A percentile compares a stretch with the other conserved stretches of the same genome.
phyloP scores from a whole-genome alignment of 1,140 invertebrate genomes.

The Hyphantria cunea region DNA sequence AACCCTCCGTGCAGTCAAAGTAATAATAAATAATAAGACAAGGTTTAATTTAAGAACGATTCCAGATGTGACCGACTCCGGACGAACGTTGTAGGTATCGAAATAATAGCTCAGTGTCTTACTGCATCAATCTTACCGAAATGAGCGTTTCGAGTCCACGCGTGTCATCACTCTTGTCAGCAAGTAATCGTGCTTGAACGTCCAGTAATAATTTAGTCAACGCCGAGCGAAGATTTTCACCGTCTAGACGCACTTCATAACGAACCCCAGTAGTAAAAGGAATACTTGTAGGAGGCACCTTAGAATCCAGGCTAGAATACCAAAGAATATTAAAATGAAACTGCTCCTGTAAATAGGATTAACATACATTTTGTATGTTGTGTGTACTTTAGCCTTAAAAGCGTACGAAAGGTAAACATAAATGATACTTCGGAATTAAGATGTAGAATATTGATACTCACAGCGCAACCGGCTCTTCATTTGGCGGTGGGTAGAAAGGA shows the following conservation, averaged over 20 bases:
- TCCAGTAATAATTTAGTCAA: slow-evolving; percentile 48
- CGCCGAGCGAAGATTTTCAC: slow-evolving; percentile 56
- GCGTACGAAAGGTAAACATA: too few species aligned
- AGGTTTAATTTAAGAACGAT: too few species aligned
- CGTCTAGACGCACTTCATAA: slow-evolving; percentile 50
- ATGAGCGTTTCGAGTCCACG: slow-evolving; percentile 67
- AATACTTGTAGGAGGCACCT: slow-evolving; percentile 59
- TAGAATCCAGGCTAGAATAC: slow-evolving; percentile 57
- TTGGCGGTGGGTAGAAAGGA: slow-evolving; percentile 55
- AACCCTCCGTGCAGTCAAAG: too few species aligned
- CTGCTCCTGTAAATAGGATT: too few species aligned
- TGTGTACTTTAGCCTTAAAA: too few species aligned
- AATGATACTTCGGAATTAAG: too few species aligned
- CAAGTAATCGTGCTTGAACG: slow-evolving; percentile 58
- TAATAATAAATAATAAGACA: too few species aligned
- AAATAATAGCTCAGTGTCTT: too few species aligned
- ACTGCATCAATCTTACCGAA: slow-evolving; percentile 39
- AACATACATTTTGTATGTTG: too few species aligned
- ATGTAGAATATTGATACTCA: slow-evolving; percentile 55
- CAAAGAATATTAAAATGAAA: not conserved
- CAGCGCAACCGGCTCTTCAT: slow-evolving; percentile 55
- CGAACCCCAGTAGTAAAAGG: slow-evolving; percentile 51
- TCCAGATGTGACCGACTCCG: too few species aligned
- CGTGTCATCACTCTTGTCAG: slow-evolving; percentile 64
- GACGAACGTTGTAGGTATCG: too few species aligned